Conservation (phyloP, 2,113 vertebrate species). For the Condylura cristata region DNA sequence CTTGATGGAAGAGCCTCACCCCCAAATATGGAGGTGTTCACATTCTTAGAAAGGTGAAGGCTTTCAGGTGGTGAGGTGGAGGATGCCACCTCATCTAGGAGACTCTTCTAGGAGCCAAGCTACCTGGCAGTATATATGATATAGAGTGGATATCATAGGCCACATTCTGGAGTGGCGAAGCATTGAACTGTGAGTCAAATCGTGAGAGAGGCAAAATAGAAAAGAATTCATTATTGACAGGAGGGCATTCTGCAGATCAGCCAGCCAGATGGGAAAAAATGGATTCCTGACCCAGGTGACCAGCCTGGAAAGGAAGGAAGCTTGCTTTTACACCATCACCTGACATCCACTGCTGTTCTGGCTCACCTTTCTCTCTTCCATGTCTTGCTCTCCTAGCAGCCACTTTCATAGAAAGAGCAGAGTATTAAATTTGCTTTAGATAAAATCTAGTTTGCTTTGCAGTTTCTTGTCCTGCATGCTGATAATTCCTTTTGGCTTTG, state of each 20-base stretch:
- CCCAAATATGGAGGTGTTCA: neutral
- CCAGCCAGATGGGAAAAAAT: neutral
- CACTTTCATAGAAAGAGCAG: neutral
- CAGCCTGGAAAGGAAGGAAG: neutral
- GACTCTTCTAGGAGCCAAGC: too few relatives aligned
- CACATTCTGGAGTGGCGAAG: neutral
- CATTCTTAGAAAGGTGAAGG: neutral
- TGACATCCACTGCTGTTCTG: neutral
- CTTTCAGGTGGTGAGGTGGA: neutral
- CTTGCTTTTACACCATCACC: neutral
- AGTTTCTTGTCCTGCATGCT: neutral
- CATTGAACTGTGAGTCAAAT: conserved; percentile 16
- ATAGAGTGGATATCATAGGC: neutral
- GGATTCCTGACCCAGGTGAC: neutral
- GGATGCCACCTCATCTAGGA: too few relatives aligned
- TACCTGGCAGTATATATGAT: too few relatives aligned
- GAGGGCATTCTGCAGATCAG: neutral
- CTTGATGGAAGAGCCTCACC: neutral
- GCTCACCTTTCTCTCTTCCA: neutral
- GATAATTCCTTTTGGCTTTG: neutral
- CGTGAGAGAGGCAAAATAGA: neutral
- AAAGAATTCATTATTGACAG: neutral
- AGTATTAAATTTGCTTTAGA: neutral
- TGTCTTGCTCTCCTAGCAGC: neutral
- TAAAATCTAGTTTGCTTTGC: conserved; percentile 9